Base-by-base conservation (phyloP, 2,113 vertebrate genomes). In the Sarotherodon lohbergeri region DNA sequence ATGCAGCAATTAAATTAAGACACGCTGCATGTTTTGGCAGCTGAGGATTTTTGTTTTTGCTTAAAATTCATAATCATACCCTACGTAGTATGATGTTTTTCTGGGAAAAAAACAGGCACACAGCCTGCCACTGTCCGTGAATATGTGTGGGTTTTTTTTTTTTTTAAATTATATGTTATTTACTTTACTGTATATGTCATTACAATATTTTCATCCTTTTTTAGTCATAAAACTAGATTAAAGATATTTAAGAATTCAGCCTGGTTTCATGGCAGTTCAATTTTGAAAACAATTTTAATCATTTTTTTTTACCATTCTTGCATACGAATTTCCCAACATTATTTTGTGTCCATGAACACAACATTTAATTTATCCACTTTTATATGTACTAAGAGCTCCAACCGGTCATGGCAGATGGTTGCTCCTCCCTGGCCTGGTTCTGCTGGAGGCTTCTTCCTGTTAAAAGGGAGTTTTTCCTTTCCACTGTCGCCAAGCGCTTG, bases 1-100 rank as follows among this genome's bases (percentile, higher is more conserved):
- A 29, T 29, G 24, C 46, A 52, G 27, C 71, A 78, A 78, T 48
- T 48, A 78, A 78, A 50, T 29, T 3, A 78, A 78, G 71, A 32
- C 43, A 32, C 50, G 14, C 71, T 19, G 1, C 43, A 50, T 48
- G 24, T 76, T 76, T 76, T 76, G 43, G 71, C 9, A 50, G 43
- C 24, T 48, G 14, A 76, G 43, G 24, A 48, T 10, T 46, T 39
- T 39, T 66, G 34, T 27, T 46, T 73, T 46, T 16, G 7, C 66
- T 73, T 13, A 27, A 50, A 19, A 76, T 19, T 50, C 16, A 48
- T 5, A 48, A 76, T 29, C 22, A 48, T 48, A 48, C 43, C 24
- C 71, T 29, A 50, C 13, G 19, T 5, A 3, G 0, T 8, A 39
- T 66, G 22, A 50, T 76, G 16, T 7, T 76, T 50, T 73, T 27